Evolutionary conservation across 2,797 vertebrate species (phyloP).

Genomic region (Hyperoplus lanceolatus): DNA sequence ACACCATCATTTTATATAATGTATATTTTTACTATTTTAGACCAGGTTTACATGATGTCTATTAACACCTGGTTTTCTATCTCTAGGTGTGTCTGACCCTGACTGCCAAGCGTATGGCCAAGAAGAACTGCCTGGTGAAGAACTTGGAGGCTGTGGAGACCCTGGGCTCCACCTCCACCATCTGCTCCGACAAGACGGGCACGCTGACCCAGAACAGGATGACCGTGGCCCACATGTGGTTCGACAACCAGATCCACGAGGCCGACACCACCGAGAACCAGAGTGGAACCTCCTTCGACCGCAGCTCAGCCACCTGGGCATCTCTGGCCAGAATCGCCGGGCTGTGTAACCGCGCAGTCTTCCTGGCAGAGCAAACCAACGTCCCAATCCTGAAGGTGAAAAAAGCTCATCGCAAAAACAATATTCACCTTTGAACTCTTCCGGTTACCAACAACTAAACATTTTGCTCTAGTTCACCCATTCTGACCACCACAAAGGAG

Average conservation of each 20-base stretch:
- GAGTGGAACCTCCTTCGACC: slow-evolving; percentile 95
- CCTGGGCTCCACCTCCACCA: slow-evolving; percentile 94
- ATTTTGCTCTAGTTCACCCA: slow-evolving; percentile 23
- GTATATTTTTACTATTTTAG: too few species aligned
- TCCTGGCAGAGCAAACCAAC: slow-evolving; percentile 92
- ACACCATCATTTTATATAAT: too few species aligned
- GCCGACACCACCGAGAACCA: slow-evolving; percentile 94
- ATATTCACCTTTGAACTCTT: not conserved
- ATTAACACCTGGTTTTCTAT: not conserved
- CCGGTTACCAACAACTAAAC: not conserved
- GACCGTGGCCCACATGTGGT: slow-evolving; percentile 97
- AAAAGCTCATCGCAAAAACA: not conserved
- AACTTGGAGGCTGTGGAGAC: slow-evolving; percentile 97
- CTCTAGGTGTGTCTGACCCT: slow-evolving; percentile 94
- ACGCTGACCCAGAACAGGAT: slow-evolving; percentile 95
- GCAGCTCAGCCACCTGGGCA: slow-evolving; percentile 92
- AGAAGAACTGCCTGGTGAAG: slow-evolving; percentile 98
- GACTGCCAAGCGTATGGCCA: slow-evolving; percentile 98
- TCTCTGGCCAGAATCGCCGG: slow-evolving; percentile 91
- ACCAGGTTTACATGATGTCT: not conserved
- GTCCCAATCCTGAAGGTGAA: slow-evolving; percentile 94
- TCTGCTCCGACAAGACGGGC: slow-evolving; percentile 93
- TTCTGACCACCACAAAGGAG: slow-evolving; percentile 30
- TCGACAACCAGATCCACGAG: slow-evolving; percentile 95
- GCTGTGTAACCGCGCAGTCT: slow-evolving; percentile 96